A percentile compares a stretch with the other conserved stretches of the same genome.
Conservation (phyloP, 2,113 vertebrate genomes). For the Gymnobelideus leadbeateri region DNA sequence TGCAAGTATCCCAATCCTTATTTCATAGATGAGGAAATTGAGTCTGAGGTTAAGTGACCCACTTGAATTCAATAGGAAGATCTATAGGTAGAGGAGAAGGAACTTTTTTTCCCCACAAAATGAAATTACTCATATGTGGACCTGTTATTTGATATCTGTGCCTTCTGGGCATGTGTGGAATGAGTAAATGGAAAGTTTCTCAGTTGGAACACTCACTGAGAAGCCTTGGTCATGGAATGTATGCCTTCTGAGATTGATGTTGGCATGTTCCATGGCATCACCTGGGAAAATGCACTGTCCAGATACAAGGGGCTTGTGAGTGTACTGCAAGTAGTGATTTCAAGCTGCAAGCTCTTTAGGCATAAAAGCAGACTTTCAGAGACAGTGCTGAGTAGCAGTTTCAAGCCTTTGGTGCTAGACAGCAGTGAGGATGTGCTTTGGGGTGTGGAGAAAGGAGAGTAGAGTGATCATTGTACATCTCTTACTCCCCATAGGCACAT, state of each 20-base stretch:
- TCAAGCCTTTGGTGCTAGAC: constrained; percentile 13
- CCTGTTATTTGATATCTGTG: constrained; percentile 8
- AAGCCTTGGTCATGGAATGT: constrained; percentile 23
- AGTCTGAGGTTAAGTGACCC: background rate
- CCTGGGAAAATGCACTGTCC: constrained; percentile 44
- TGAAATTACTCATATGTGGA: constrained; percentile 20
- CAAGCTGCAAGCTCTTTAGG: constrained; percentile 9
- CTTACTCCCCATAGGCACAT: constrained; percentile 5
- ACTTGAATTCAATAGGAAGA: background rate
- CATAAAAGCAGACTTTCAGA: constrained; percentile 40
- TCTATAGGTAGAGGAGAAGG: constrained; percentile 22
- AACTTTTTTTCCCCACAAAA: background rate
- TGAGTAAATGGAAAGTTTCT: constrained; percentile 9
- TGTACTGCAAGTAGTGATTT: background rate
- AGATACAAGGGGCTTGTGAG: constrained; percentile 32
- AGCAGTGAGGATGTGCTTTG: fast-evolving
- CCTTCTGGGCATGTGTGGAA: constrained; percentile 17
- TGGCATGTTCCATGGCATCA: background rate
- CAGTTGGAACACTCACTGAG: constrained; percentile 27
- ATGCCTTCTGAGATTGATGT: background rate
- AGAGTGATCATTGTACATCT: fast-evolving
- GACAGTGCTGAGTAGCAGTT: constrained; percentile 26
- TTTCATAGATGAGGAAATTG: background rate
- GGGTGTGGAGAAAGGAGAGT: background rate
- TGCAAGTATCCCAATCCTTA: background rate